Base-by-base conservation (phyloP, 2,797 vertebrate genomes). In the Menidia menidia region DNA sequence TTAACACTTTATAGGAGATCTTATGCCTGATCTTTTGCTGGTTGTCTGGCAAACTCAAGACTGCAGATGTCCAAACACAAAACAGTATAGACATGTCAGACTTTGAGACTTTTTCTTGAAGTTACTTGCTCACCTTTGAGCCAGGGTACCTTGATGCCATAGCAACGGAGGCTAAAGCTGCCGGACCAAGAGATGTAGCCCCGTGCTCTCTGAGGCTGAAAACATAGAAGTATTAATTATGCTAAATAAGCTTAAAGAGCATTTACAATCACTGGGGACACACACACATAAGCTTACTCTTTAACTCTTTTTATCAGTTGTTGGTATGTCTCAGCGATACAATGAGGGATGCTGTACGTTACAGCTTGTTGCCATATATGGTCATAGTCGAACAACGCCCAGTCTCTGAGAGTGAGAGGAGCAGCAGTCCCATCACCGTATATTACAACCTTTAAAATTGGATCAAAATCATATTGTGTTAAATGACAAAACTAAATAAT, bases 171-270 rank as follows among this genome's bases (percentile, higher is more conserved):
- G 93, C 84, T 4, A 95, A 82, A 0, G 83, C 90, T 4, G 94
- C 95, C 2, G 95, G 92, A 16, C 95, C 95, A 0, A 95, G 90
- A 50, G 92, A 87, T 0, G 95, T 95, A 0, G 93, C 92, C 33
- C 95, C 95, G 1, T 91, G 73, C 60, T 95, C 94, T 55, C 73
- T 73, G 64, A 95, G 81, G 10, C 95, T 95, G 71, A 7, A 73
- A 12, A 52, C 4, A 16, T 0, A 31, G 6, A 57, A 31, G 71
- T 13, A 30, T 35, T 0, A 9, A 60, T 1, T 15, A 0, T 4
- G 25, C 1, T 39, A 50, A 8, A 48, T 0, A 25, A 39, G 53
- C 0, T 31, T 18, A 14, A 14, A 18, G 19, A 33, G 0, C 1
- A 39, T n/a, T 51, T 2, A 4, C 16, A n/a, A 25, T 4, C 30